Evolutionary conservation across 2,113 vertebrate genomes (phyloP).

Genomic region (Strix aluco): DNA sequence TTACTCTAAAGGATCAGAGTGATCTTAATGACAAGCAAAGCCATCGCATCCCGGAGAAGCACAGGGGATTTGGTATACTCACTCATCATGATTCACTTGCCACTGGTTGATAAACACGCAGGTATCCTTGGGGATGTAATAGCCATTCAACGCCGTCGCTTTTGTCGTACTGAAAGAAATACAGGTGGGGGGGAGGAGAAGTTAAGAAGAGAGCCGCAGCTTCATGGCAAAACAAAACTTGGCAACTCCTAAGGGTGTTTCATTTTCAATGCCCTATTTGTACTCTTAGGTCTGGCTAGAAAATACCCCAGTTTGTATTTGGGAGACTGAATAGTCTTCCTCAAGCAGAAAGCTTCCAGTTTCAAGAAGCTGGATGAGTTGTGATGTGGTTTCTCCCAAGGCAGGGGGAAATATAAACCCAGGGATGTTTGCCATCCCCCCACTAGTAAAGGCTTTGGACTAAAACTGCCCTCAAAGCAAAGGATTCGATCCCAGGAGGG

Average conservation of each 20-base stretch:
- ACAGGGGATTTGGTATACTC: constrained; percentile 61
- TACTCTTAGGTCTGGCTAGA: background rate
- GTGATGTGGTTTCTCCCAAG: background rate
- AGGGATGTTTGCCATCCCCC: too few species aligned
- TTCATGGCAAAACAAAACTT: fast-evolving
- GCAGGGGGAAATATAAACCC: background rate
- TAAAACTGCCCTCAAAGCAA: background rate
- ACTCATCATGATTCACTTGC: constrained; percentile 94
- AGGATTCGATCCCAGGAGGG: background rate
- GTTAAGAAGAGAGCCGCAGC: background rate
- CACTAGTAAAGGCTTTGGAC: background rate
- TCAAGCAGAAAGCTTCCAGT: background rate
- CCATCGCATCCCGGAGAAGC: fast-evolving
- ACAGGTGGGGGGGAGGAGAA: background rate
- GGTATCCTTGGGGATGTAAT: constrained; percentile 87
- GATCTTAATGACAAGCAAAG: too few species aligned
- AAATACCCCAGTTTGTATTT: background rate
- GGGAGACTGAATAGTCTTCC: background rate
- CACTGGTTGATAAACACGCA: constrained; percentile 97
- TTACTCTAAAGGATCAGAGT: fast-evolving
- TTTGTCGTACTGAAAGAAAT: constrained; percentile 80
- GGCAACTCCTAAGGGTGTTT: background rate
- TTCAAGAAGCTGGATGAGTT: background rate
- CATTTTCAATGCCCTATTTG: background rate
- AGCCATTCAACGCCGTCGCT: constrained; percentile 84